phyloP scores from a whole-genome alignment of 2,113 vertebrate genomes.

The Syrrhaptes paradoxus region DNA sequence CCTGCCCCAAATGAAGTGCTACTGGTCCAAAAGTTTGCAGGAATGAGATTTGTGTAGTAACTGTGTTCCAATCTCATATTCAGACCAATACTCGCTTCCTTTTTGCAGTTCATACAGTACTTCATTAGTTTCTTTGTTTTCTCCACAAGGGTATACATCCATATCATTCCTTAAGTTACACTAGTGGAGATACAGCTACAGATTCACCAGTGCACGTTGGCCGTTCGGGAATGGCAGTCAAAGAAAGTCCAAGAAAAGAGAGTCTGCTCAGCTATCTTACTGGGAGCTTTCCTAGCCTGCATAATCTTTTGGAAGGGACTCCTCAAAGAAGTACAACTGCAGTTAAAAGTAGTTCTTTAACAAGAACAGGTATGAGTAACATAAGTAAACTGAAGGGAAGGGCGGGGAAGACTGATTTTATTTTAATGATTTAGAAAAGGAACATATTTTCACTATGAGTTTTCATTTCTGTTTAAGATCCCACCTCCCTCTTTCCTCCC shows the following conservation, averaged over 20 bases:
- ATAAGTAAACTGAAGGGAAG: background rate
- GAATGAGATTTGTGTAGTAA: background rate
- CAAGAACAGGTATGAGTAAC: slow-evolving; percentile 84
- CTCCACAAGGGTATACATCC: slow-evolving; percentile 89
- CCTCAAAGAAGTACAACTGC: slow-evolving; percentile 84
- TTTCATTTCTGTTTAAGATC: background rate
- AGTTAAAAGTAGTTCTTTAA: slow-evolving; percentile 90
- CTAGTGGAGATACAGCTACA: slow-evolving; percentile 94
- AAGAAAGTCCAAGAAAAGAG: slow-evolving; percentile 95
- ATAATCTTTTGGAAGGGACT: slow-evolving; percentile 94
- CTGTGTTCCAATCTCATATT: background rate
- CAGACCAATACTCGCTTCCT: background rate
- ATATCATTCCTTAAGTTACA: slow-evolving; percentile 96
- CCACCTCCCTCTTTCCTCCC: background rate
- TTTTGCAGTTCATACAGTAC: background rate
- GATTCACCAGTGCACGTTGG: slow-evolving; percentile 93
- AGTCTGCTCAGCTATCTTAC: slow-evolving; percentile 96
- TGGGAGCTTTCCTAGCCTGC: slow-evolving; percentile 94
- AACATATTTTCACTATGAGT: background rate
- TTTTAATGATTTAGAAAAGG: background rate
- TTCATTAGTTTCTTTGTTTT: background rate
- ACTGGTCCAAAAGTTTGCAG: background rate
- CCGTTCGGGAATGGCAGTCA: slow-evolving; percentile 80
- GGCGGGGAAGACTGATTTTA: background rate
- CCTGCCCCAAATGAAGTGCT: background rate